Evolutionary conservation across 2,888 invertebrate species (phyloP).

Genomic region (Brenthis hecate): DNA sequence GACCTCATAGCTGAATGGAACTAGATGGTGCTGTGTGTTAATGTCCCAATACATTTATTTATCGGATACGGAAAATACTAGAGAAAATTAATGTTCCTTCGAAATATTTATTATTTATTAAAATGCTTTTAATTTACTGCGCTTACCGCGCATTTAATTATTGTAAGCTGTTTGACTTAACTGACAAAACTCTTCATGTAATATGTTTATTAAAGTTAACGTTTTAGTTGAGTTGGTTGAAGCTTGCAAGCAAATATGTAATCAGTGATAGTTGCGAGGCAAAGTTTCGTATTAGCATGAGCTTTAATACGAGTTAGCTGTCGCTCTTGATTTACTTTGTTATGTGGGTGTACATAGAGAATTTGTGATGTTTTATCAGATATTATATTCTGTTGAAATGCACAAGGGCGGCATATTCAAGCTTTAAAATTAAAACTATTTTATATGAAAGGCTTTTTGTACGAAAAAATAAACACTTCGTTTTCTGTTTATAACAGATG

Average conservation of each 20-base stretch:
- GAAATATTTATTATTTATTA: too few relatives aligned
- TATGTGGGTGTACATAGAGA: slow-evolving; percentile 1
- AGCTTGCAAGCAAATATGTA: slow-evolving; percentile 20
- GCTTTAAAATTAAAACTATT: too few relatives aligned
- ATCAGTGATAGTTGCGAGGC: slow-evolving; percentile 12
- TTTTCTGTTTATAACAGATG: too few relatives aligned
- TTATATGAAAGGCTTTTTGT: too few relatives aligned
- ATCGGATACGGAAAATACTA: too few relatives aligned
- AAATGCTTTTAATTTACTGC: not conserved
- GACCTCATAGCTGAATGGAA: too few relatives aligned
- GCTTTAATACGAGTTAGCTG: slow-evolving; percentile 15
- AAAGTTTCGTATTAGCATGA: slow-evolving; percentile 17
- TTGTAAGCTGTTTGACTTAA: slow-evolving; percentile 2
- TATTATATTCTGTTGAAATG: not conserved
- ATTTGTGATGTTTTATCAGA: not conserved
- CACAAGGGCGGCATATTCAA: too few relatives aligned
- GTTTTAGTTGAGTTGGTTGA: slow-evolving; percentile 19
- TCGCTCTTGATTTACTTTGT: slow-evolving; percentile 19
- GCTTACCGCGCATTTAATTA: slow-evolving; percentile 4
- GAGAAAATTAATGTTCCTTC: too few relatives aligned
- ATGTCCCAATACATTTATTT: too few relatives aligned
- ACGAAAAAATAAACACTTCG: too few relatives aligned
- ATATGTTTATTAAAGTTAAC: slow-evolving; percentile 20
- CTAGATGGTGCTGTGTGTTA: too few relatives aligned
- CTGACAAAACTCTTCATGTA: slow-evolving; percentile 6